These are phyloP conservation scores for Glareola pratincola DNA, from an alignment of 2,113 vertebrate genomes.

Conservation along the genomic window DNA sequence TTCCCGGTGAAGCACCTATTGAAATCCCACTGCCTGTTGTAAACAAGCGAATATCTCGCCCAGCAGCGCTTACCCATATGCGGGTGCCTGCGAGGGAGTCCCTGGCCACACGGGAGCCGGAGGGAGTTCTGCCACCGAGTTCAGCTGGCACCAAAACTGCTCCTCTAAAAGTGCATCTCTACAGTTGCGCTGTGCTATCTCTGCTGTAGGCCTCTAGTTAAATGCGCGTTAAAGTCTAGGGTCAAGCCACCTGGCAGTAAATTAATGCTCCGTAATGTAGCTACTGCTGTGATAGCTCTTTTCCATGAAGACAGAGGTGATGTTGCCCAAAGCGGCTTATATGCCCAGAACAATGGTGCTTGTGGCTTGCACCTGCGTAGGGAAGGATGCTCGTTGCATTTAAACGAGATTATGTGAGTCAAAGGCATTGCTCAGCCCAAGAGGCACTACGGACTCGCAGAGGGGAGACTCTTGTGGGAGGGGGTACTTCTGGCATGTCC, in stretches of 20 bases:
- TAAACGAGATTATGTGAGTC: background rate
- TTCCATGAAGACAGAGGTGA: background rate
- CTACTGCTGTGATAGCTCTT: background rate
- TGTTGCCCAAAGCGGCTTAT: background rate
- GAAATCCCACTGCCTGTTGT: background rate
- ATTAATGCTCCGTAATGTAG: background rate
- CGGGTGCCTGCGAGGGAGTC: fast-evolving
- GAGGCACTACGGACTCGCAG: background rate
- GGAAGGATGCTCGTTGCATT: constrained; percentile 19
- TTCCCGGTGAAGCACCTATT: background rate
- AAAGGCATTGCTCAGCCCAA: background rate
- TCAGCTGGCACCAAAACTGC: background rate
- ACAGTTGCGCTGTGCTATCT: background rate
- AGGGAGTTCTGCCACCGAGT: background rate
- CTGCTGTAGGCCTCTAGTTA: background rate
- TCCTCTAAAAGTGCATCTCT: background rate
- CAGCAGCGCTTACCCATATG: fast-evolving
- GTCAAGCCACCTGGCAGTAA: background rate
- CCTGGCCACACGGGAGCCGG: background rate
- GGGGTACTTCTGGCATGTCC: fast-evolving
- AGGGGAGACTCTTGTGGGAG: background rate
- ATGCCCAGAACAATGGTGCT: background rate
- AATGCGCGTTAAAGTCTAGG: background rate
- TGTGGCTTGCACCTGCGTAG: background rate
- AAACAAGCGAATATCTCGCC: background rate